phyloP scores from a whole-genome alignment of 2,113 vertebrate species.

The Ophiodon elongatus region DNA sequence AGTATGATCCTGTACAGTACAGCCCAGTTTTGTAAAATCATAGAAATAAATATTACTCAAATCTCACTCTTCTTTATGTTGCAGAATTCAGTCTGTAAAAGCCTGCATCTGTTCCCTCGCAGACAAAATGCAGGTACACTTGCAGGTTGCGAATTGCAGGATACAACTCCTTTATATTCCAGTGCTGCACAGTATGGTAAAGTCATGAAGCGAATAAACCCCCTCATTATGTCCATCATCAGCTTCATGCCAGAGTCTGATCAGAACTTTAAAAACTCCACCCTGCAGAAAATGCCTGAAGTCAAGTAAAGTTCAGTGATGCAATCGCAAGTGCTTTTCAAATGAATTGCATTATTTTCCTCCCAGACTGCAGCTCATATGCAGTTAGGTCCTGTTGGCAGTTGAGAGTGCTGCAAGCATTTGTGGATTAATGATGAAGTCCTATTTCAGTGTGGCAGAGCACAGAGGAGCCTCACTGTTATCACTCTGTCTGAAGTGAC shows the following conservation, averaged over 20 bases:
- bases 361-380: not conserved
- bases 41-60: not conserved
- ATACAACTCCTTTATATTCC: not conserved
- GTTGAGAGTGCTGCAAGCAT: conserved; percentile 22
- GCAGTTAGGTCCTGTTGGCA: conserved; percentile 17
- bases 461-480: not conserved
- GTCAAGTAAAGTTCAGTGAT: not conserved
- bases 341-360: not conserved
- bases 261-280: not conserved
- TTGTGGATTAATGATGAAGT: conserved; percentile 7
- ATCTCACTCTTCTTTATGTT: not conserved
- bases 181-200: not conserved
- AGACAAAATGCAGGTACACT: not conserved
- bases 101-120: not conserved
- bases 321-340: not conserved
- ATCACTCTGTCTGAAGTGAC: not conserved
- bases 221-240: not conserved
- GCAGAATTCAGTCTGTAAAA: not conserved
- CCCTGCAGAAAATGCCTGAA: not conserved
- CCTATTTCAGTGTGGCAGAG: not conserved
- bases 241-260: conserved; percentile 2
- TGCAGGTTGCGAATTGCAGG: not conserved
- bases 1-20: not conserved
- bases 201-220: not conserved
- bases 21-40: not conserved